phyloP scores from a whole-genome alignment of 2,797 vertebrate genomes.

The Lateolabrax maculatus region DNA sequence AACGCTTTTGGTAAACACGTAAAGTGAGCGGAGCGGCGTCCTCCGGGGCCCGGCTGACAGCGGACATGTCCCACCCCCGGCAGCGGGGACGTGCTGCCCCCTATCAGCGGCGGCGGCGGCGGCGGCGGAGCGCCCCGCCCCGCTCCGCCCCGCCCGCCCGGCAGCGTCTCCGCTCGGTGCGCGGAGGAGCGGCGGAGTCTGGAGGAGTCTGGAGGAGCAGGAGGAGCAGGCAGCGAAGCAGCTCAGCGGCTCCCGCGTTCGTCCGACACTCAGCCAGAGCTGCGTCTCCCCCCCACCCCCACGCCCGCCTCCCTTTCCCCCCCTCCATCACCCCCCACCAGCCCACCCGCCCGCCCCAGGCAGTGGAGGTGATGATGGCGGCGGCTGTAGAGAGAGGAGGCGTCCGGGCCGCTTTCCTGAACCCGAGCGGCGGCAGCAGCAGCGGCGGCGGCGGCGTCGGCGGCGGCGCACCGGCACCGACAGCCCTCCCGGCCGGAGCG shows the following conservation, averaged over 20 bases:
- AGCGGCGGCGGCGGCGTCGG: slow-evolving; percentile 80
- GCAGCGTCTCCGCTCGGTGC: slow-evolving; percentile 64
- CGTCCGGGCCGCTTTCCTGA: slow-evolving; percentile 87
- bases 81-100: slow-evolving; percentile 61
- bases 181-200: slow-evolving; percentile 61
- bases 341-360: too few relatives aligned
- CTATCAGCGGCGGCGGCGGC: too few relatives aligned
- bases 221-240: slow-evolving; percentile 60
- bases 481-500: slow-evolving; percentile 76
- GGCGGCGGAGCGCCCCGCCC: slow-evolving; percentile 57
- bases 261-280: slow-evolving; percentile 78
- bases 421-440: slow-evolving; percentile 82
- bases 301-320: too few relatives aligned
- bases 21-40: not conserved
- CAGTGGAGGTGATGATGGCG: slow-evolving; percentile 86
- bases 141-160: slow-evolving; percentile 74
- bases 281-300: too few relatives aligned
- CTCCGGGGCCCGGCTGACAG: not conserved
- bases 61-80: slow-evolving; percentile 48
- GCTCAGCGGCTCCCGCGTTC: slow-evolving; percentile 72
- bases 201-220: slow-evolving; percentile 60
- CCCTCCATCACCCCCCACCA: too few relatives aligned
- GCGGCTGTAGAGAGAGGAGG: slow-evolving; percentile 88
- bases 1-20: not conserved
- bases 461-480: slow-evolving; percentile 77